phyloP scores from a whole-genome alignment of 2,113 vertebrate species.

The Leucoraja erinaceus region DNA sequence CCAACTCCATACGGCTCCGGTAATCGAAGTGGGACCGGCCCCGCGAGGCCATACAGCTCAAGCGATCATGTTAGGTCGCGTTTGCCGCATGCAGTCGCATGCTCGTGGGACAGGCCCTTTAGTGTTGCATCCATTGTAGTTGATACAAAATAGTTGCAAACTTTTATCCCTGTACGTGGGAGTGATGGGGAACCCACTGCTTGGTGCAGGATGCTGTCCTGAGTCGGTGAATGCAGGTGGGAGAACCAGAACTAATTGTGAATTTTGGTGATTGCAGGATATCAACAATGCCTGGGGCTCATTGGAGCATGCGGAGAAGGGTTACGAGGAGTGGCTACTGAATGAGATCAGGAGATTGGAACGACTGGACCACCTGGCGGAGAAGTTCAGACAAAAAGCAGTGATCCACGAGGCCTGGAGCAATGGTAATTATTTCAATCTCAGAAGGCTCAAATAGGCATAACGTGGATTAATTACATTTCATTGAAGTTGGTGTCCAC shows the following conservation, averaged over 20 bases:
- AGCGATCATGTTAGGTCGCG: too few relatives aligned
- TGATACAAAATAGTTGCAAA: too few relatives aligned
- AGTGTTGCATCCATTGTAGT: too few relatives aligned
- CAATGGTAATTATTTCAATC: conserved; percentile 63
- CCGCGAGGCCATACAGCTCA: too few relatives aligned
- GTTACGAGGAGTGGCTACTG: conserved; percentile 94
- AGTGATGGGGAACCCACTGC: too few relatives aligned
- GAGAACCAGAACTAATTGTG: not conserved
- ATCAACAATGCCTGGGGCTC: conserved; percentile 89
- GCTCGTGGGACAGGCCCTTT: too few relatives aligned
- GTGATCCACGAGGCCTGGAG: conserved; percentile 96
- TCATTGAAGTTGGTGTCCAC: too few relatives aligned
- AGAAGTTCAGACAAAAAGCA: conserved; percentile 96
- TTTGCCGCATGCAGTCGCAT: too few relatives aligned
- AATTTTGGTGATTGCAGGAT: conserved; percentile 61
- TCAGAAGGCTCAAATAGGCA: not conserved
- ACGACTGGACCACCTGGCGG: conserved; percentile 89
- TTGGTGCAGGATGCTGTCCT: not conserved
- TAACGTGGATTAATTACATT: not conserved
- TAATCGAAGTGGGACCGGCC: too few relatives aligned
- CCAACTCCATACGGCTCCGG: too few relatives aligned
- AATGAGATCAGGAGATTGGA: conserved; percentile 95
- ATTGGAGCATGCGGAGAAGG: conserved; percentile 92
- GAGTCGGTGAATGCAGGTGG: not conserved
- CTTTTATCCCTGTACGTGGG: too few relatives aligned